phyloP scores from a whole-genome alignment of 2,797 vertebrate species.

The Cyprinella venusta region DNA sequence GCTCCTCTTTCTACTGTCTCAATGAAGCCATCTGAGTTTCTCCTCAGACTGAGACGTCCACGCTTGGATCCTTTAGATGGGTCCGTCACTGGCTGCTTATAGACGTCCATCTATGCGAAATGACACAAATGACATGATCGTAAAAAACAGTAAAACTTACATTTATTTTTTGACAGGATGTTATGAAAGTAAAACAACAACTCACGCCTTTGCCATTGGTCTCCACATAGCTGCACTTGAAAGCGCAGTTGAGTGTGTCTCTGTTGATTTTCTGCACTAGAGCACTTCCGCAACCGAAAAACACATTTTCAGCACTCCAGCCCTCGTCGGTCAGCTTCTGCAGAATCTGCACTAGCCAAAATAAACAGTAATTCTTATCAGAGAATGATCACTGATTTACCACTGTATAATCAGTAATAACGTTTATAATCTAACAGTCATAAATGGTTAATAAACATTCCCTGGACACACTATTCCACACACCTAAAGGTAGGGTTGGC shows the following conservation, averaged over 20 bases:
- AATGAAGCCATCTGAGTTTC: conserved; percentile 75
- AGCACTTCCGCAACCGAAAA: conserved; percentile 79
- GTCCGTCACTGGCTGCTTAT: conserved; percentile 81
- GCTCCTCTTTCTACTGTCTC: conserved; percentile 78
- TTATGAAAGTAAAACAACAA: background rate
- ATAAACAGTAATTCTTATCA: background rate
- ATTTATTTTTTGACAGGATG: background rate
- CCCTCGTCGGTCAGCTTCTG: conserved; percentile 75
- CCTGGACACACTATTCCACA: background rate
- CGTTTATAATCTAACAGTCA: conserved; percentile 1
- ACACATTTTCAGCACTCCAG: conserved; percentile 81
- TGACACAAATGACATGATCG: conserved; percentile 4
- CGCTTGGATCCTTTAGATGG: conserved; percentile 79
- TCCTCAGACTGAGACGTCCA: conserved; percentile 77
- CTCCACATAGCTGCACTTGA: conserved; percentile 84
- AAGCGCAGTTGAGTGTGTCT: conserved; percentile 81
- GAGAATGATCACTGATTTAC: background rate
- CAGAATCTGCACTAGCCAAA: conserved; percentile 70
- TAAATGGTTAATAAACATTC: background rate
- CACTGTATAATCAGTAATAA: background rate
- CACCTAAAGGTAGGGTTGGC: background rate
- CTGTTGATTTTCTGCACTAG: conserved; percentile 82
- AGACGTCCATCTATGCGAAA: conserved; percentile 79
- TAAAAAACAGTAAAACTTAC: background rate
- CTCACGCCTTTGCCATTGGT: conserved; percentile 77